phyloP scores from a whole-genome alignment of 2,797 vertebrate species.

The Ptychadena robeensis region DNA sequence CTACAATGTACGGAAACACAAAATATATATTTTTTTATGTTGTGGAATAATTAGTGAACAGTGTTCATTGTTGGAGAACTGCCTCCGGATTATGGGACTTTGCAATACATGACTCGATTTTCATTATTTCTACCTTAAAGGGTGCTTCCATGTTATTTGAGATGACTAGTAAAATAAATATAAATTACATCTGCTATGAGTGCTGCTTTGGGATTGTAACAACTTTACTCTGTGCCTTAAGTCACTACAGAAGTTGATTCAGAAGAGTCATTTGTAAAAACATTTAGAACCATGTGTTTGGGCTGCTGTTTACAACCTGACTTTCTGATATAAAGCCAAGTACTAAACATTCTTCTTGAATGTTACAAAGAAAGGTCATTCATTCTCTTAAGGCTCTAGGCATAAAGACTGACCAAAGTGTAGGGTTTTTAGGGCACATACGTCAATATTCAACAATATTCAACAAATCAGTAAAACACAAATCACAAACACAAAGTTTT shows the following conservation, averaged over 20 bases:
- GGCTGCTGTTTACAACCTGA: neutral
- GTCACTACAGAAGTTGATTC: slow-evolving; percentile 11
- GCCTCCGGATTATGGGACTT: slow-evolving; percentile 28
- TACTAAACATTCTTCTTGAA: too few relatives aligned
- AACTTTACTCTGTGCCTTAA: slow-evolving; percentile 34
- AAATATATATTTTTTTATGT: slow-evolving; percentile 44
- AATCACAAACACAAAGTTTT: too few relatives aligned
- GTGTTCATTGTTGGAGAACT: slow-evolving; percentile 2
- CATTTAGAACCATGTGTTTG: neutral
- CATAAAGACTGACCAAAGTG: too few relatives aligned
- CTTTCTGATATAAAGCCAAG: neutral
- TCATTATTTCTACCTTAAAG: slow-evolving; percentile 34
- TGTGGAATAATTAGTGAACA: slow-evolving; percentile 47
- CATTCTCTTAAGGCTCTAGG: too few relatives aligned
- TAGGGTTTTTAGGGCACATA: too few relatives aligned
- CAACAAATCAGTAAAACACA: too few relatives aligned
- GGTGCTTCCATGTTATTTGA: slow-evolving; percentile 32
- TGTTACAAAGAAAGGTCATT: too few relatives aligned
- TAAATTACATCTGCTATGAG: slow-evolving; percentile 30
- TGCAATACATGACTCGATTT: slow-evolving; percentile 36
- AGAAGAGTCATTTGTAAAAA: neutral
- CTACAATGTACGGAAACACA: slow-evolving; percentile 35
- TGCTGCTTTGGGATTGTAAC: neutral
- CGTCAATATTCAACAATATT: too few relatives aligned
- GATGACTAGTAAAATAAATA: slow-evolving; percentile 45